Evolutionary conservation across 2,888 invertebrate genomes (phyloP), one percentile per base, ranked within the genome.

Genomic region (Ellobium chinense): DNA sequence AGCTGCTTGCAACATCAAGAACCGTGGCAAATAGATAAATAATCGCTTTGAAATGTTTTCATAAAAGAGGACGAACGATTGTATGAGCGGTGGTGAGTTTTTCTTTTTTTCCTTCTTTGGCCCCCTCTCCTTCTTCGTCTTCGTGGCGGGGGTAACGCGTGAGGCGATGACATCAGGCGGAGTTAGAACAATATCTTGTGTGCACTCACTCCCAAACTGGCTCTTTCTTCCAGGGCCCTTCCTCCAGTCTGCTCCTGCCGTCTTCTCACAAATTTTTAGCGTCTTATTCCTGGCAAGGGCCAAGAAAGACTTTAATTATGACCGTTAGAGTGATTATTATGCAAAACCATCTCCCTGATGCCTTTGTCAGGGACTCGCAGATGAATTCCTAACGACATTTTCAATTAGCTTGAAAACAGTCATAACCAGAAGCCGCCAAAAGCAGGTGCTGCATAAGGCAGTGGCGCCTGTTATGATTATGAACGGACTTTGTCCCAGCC

Each of bases 21-120:
- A 78, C 69, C 77, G 69, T 60, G 63, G 70, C 78, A 78, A 78
- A 78, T 78, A 78, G 78, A 78, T 78, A 78, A 78, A 78, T 78
- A 78, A 78, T 72, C 70, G 78, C 72, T 78, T 72, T 46, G 54
- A 70, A 78, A 78, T 72, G 62, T 39, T 78, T 63, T 62, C 78
- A 62, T 70, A 39, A 78, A 78, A 69, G 65, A 65, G 54, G 54
- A 37, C 24, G 54, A 31, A 24, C 70, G 70, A 70, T 68, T 78
- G 58, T 69, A 46, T 29, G 39, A 36, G 39, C 29, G 77, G 18
- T 68, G 60, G 77, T 69, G 36, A 58, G 31, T 1, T 37, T 66
- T 69, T 78, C 36, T 39, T 39, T 27, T 39, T 29, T 39, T 37
- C 73, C 18, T 75, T 34, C 29, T 54, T n/a, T 60, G 27, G 39